These are phyloP conservation scores for Gobio gobio DNA, from an alignment of 2,113 vertebrate species.

Conservation along the genomic window DNA sequence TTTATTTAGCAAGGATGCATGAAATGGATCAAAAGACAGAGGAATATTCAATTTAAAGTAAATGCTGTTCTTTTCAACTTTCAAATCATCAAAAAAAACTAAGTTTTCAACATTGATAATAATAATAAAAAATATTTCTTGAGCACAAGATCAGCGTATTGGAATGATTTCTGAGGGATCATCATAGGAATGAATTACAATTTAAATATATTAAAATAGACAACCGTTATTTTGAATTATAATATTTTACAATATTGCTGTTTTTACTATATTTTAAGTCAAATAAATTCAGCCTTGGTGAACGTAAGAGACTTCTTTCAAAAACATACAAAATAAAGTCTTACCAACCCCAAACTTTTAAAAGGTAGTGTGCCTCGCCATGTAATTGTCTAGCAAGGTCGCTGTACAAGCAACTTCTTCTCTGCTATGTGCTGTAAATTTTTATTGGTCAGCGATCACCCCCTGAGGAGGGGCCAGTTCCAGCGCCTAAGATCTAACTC, in stretches of 20 bases:
- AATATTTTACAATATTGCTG: neutral
- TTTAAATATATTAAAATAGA: no score
- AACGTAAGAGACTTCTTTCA: neutral
- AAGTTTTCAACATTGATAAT: no score
- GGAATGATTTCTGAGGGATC: no score
- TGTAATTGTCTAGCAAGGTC: conserved; percentile 43
- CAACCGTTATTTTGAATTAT: neutral
- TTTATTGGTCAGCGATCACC: conserved; percentile 55
- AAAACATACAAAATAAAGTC: neutral
- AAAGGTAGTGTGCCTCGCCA: conserved; percentile 13
- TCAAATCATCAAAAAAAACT: neutral
- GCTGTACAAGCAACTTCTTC: conserved; percentile 52
- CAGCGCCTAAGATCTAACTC: conserved; percentile 53
- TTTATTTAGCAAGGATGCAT: neutral
- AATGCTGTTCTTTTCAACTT: neutral
- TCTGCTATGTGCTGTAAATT: conserved; percentile 57
- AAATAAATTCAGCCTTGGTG: neutral
- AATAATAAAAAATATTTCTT: no score
- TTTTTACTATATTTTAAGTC: neutral
- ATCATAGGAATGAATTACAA: no score
- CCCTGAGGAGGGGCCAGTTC: conserved; percentile 35
- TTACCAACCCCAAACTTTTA: neutral
- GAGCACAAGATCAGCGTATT: no score
- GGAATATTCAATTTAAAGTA: neutral
- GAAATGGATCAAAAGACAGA: neutral